These are phyloP conservation scores for Orbicella faveolata DNA, from an alignment of 64 coral and sea anemone genomes.

Conservation along the genomic window DNA sequence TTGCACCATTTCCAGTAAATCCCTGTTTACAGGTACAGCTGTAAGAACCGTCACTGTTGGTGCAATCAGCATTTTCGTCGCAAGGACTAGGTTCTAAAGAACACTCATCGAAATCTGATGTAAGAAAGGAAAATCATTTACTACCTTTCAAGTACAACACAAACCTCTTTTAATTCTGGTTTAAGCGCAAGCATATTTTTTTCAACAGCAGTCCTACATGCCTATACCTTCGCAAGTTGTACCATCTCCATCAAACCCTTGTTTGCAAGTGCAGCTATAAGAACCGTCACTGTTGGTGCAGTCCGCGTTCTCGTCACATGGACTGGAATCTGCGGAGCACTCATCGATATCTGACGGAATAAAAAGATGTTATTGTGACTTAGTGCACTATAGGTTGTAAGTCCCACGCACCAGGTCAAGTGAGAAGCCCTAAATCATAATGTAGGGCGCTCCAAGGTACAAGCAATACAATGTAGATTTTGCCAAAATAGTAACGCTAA, in stretches of 20 bases:
- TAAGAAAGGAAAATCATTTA: background rate
- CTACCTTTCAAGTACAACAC: too few species aligned
- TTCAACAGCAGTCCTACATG: too few species aligned
- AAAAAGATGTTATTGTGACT: background rate
- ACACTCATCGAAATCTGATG: slow-evolving; percentile 76
- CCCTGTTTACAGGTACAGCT: slow-evolving; percentile 55
- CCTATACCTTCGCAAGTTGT: slow-evolving; percentile 45
- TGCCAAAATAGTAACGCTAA: background rate
- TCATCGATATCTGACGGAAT: slow-evolving; percentile 68
- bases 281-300: slow-evolving; percentile 76
- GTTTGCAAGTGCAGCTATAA: slow-evolving; percentile 61
- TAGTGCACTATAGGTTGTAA: background rate
- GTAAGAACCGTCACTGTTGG: slow-evolving; percentile 61
- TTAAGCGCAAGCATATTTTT: background rate
- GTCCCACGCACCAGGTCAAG: too few species aligned
- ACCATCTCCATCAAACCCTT: slow-evolving; percentile 71
- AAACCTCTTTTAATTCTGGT: too few species aligned
- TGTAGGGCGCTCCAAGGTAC: too few species aligned
- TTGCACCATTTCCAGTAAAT: slow-evolving; percentile 53
- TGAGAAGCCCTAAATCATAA: too few species aligned
- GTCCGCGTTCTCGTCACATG: slow-evolving; percentile 58
- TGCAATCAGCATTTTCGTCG: slow-evolving; percentile 56
- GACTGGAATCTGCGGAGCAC: slow-evolving; percentile 29
- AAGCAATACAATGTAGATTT: too few species aligned
- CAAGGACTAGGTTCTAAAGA: background rate